These are phyloP conservation scores for Melanotaenia nigrans DNA, from an alignment of 2,797 vertebrate genomes.

Conservation along the genomic window DNA sequence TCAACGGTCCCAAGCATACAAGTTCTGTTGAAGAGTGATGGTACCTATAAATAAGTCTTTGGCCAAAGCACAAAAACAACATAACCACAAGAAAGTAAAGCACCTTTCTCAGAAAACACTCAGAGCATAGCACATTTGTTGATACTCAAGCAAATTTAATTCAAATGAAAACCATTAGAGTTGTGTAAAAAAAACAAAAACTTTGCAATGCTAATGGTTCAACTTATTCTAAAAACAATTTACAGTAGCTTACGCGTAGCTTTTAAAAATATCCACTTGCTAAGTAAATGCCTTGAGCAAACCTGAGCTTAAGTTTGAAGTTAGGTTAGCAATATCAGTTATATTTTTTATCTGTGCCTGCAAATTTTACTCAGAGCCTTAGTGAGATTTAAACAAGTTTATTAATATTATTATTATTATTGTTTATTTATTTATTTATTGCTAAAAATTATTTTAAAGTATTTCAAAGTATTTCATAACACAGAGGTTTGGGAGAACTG, in stretches of 20 bases:
- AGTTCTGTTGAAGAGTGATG: neutral
- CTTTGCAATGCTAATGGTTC: neutral
- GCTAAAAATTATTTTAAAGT: neutral
- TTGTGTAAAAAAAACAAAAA: neutral
- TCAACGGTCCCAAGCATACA: neutral
- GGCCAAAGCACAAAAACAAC: neutral
- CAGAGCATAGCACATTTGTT: neutral
- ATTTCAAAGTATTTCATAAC: too few species aligned
- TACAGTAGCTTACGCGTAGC: neutral
- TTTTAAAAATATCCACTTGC: neutral
- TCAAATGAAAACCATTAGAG: neutral
- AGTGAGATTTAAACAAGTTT: neutral
- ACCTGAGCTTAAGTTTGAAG: neutral
- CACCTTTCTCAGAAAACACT: neutral
- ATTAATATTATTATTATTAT: too few species aligned
- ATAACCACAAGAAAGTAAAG: neutral
- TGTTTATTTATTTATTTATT: too few species aligned
- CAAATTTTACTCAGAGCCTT: neutral
- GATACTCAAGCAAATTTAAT: neutral
- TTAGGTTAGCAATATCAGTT: neutral
- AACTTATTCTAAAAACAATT: neutral
- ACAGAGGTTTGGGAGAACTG: too few species aligned
- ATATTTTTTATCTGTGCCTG: neutral
- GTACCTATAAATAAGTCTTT: neutral
- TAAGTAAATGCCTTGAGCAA: constrained; percentile 11